A percentile compares a stretch with the other conserved stretches of the same genome.
Conservation (phyloP, 2,888 invertebrate genomes). For the Leptothorax acervorum region DNA sequence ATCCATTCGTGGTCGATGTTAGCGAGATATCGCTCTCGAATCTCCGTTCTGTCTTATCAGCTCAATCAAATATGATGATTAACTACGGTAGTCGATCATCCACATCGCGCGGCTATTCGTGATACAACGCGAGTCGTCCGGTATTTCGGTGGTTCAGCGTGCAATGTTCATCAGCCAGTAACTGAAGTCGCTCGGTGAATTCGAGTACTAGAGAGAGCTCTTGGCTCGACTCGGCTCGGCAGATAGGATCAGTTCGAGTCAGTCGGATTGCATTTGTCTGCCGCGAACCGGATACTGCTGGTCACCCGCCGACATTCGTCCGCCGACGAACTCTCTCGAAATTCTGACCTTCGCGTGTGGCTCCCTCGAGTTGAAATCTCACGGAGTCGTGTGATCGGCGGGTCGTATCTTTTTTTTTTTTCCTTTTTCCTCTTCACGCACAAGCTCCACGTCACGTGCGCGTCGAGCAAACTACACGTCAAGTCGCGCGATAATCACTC, state of each 20-base stretch:
- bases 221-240: constrained; percentile 32
- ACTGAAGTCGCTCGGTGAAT: constrained; percentile 22
- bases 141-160: not conserved
- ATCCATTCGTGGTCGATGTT: constrained; percentile 64
- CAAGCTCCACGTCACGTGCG: not conserved
- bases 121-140: not conserved
- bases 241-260: constrained; percentile 73
- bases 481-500: constrained; percentile 16
- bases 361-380: constrained; percentile 7
- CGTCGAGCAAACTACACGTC: not conserved
- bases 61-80: not conserved
- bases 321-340: constrained; percentile 30
- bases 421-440: not conserved
- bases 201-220: not conserved
- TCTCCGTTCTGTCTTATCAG: constrained; percentile 51
- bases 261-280: constrained; percentile 66
- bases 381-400: not conserved
- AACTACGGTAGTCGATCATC: not conserved
- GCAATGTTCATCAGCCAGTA: not conserved
- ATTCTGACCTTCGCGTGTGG: constrained; percentile 34
- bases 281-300: constrained; percentile 77
- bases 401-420: not conserved
- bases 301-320: constrained; percentile 49
- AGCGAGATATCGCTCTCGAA: constrained; percentile 28
- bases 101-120: not conserved